Evolutionary conservation across 1,140 invertebrate species (phyloP), one percentile per base, ranked within the genome.

Genomic region (Drosophila fuyamai): DNA sequence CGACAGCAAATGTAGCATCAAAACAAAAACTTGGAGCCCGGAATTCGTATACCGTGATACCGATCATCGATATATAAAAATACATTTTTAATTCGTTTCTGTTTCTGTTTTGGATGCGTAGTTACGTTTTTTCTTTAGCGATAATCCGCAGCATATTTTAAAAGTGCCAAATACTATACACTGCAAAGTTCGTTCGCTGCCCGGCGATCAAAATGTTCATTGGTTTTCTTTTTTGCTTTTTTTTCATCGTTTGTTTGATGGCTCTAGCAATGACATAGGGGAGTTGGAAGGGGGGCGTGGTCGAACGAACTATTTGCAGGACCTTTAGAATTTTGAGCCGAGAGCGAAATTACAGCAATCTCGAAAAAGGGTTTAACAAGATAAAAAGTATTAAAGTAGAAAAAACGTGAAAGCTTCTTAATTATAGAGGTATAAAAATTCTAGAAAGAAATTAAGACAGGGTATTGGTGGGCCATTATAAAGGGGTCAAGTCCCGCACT

Each of bases 101-200:
- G 55, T 65, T 57, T 23, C 53, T 66, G 54, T 60, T 55, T 27
- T 16, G 36, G 50, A 58, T 83, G 61, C 60, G 62, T 84, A 54
- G 75, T 70, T 58, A 61, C 70, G 82, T 32, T 32, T 71, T 63
- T 85, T 65, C 65, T 72, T 80, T 73, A 91, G 91, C 91, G 91
- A 92, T 92, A 92, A 88, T 92, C 78, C 91, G 91, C 72, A 92
- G 91, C 91, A 91, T 92, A 92, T 92, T 86, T 79, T 91, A 75
- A 77, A 65, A 90, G 79, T 91, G 85, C 91, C 90, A 92, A 92
- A 92, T 83, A 92, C 90, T 65, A 76, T 71, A 76, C 43, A 76
- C 88, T 78, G 72, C 76, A 83, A 81, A 63, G 82, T 83, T 81
- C 84, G 84, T 88, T 81, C 57, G 72, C 55, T 71, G 61, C 62